Base-by-base conservation (phyloP, 2,888 invertebrate species). In the Melieria crassipennis region DNA sequence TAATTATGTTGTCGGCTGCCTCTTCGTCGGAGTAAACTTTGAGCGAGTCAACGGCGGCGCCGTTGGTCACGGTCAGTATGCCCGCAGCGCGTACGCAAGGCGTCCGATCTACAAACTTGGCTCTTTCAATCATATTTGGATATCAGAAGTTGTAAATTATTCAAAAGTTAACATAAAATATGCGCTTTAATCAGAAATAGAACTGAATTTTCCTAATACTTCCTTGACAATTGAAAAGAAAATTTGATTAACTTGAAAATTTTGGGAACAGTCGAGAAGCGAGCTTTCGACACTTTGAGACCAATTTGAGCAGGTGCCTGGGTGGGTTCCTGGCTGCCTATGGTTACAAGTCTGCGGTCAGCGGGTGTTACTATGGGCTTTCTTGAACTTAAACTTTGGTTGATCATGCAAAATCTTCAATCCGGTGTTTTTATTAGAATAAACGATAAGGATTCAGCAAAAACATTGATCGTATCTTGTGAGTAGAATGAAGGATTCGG, bases 1-100 rank as follows among this genome's bases (percentile, higher is more conserved):
- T 73, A 10, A 85, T 73, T n/a, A 80, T 43, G 57, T 75, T 65
- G 30, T 81, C 81, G 4, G 84, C 84, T 1, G 79, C 74, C 50
- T 85, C 84, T 46, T 81, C 81, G 1, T 70, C 16, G 9, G 80
- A 73, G 9, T 74, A 73, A 0, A 75, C 73, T 7, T 45, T 75
- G 10, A 85, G 42, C 10, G 78, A 71, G n/a, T 70, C 76, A 0
- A 48, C 56, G 6, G 76, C 47, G 47, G 69, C 70, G 9, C 64
- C 67, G 0, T 67, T 69, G 0, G 61, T 5, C 7, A 3, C 1
- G 0, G 76, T 55, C 5, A 64, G 4, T 6, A 78, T n/a, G 0
- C 84, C 85, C 0, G 85, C 85, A 1, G 78, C 60, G 0, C 72
- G 77, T 0, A 78, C 48, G 47, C 74, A 69, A 5, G 77, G 78